phyloP scores from a whole-genome alignment of 1,140 invertebrate species.

The Chrysoperla carnea region DNA sequence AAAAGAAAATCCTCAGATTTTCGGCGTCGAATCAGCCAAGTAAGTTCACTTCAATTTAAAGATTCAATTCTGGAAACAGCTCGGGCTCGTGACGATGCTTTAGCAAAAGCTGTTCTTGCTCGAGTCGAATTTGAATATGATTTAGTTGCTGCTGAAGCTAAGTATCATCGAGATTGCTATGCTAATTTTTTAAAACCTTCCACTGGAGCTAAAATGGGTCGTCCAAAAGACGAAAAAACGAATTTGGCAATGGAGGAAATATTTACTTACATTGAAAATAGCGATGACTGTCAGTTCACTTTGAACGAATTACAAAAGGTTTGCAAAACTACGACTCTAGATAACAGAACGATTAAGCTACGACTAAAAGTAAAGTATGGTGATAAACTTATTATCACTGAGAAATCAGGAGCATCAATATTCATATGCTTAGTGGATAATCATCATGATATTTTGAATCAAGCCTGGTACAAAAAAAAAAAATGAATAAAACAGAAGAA shows the following conservation, averaged over 20 bases:
- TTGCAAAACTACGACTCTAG: slow-evolving; percentile 2
- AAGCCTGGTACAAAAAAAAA: slow-evolving; percentile 7
- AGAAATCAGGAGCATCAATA: slow-evolving; percentile 4
- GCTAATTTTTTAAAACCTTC: slow-evolving; percentile 8
- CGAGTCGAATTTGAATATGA: slow-evolving; percentile 14
- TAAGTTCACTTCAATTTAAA: slow-evolving; percentile 13
- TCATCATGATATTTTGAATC: slow-evolving; percentile 7
- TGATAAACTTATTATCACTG: slow-evolving; percentile 5
- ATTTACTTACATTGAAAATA: slow-evolving; percentile 10
- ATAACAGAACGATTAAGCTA: slow-evolving; percentile 4
- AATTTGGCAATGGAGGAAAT: slow-evolving; percentile 12
- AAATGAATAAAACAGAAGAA: too few relatives aligned
- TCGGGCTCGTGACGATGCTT: slow-evolving; percentile 12
- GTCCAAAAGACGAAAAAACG: slow-evolving; percentile 12
- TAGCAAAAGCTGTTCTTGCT: slow-evolving; percentile 14
- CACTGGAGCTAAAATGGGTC: slow-evolving; percentile 18
- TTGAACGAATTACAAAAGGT: slow-evolving; percentile 11
- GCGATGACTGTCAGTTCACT: slow-evolving; percentile 15
- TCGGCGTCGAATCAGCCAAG: slow-evolving; percentile 12
- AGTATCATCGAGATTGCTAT: slow-evolving; percentile 17
- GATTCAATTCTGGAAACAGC: slow-evolving; percentile 12
- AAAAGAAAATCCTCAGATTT: slow-evolving; percentile 2
- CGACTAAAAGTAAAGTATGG: slow-evolving; percentile 4
- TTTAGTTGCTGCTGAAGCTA: slow-evolving; percentile 19
- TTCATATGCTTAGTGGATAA: slow-evolving; percentile 5